Base-by-base conservation (phyloP, 1,140 invertebrate genomes). In the Psilanteris sp. region DNA sequence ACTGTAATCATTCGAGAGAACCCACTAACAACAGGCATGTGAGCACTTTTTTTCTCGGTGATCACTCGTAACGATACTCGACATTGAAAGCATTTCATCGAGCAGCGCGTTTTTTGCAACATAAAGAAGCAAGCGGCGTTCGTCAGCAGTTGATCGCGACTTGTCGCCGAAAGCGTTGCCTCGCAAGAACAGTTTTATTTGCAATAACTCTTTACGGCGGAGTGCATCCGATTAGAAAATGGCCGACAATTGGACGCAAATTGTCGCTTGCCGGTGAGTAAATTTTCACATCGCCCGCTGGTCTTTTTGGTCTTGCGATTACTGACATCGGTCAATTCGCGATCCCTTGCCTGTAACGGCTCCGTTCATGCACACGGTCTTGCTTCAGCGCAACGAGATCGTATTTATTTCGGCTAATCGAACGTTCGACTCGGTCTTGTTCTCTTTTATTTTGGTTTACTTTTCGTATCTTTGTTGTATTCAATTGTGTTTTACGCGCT, bases 211-310 rank as follows among this genome's bases (percentile, higher is more conserved):
- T 32, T 9, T 11, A 7, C 3, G 15, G 13, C 24, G 32, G 15
- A 27, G 52, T 43, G 41, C 50, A 72, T 52, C 70, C 73, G 75
- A 67, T 37, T 55, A 83, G 82, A 87, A 88, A 86, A 89, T 89
- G 86, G 87, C 86, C 81, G 85, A 87, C 82, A 83, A 66, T 83
- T 87, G 81, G 85, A 83, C 81, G 48, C 79, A 83, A 71, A 87
- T 77, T 68, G 76, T 87, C 66, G 59, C 72, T 81, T 89, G 87
- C 87, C 86, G 87, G 86, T 88, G 82, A 87, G 85, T 57, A 10
- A 20, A 34, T 27, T 26, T 43, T 4, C 22, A 13, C 6, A 2
- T 13, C 22, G 29, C 16, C 4, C 4, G n/a, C 3, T n/a, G 6
- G 14, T 5, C 5, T 2, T 7, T 4, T 10, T 2, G 8, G 8